These are phyloP conservation scores for Clitarchus hookeri DNA, from an alignment of 2,888 invertebrate genomes.

Conservation along the genomic window DNA sequence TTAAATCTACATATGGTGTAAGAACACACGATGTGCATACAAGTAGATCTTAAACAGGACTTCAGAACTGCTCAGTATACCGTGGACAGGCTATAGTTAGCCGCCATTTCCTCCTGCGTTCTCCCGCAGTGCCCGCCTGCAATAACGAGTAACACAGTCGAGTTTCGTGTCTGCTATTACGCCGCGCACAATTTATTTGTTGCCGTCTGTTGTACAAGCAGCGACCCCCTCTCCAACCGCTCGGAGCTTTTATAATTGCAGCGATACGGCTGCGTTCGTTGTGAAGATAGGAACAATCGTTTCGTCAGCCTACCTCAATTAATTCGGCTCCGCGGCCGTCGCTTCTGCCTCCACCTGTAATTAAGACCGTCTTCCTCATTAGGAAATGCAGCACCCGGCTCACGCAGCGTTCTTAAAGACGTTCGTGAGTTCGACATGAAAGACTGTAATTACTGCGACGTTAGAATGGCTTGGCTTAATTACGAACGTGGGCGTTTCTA, in stretches of 20 bases:
- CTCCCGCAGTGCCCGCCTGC: not conserved
- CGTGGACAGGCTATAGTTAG: too few species aligned
- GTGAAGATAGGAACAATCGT: too few species aligned
- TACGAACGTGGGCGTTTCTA: not conserved
- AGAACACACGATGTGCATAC: too few species aligned
- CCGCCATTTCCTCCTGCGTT: too few species aligned
- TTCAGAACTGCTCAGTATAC: too few species aligned
- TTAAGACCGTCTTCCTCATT: not conserved
- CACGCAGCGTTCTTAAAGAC: not conserved
- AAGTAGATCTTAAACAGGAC: too few species aligned
- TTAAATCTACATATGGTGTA: too few species aligned
- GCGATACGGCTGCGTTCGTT: not conserved
- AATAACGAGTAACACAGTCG: not conserved
- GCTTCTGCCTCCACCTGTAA: not conserved
- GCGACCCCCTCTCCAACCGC: not conserved
- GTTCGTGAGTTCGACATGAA: slow-evolving; percentile 14
- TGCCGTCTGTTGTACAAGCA: not conserved
- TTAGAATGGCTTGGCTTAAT: not conserved
- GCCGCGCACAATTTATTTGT: not conserved
- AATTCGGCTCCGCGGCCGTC: not conserved
- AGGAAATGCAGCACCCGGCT: not conserved
- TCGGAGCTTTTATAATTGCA: not conserved
- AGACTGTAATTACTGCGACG: not conserved
- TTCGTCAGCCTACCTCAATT: not conserved
- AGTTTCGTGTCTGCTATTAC: not conserved